Conservation (phyloP, 2,888 invertebrate species). For the Amphipyra tragopoginis region DNA sequence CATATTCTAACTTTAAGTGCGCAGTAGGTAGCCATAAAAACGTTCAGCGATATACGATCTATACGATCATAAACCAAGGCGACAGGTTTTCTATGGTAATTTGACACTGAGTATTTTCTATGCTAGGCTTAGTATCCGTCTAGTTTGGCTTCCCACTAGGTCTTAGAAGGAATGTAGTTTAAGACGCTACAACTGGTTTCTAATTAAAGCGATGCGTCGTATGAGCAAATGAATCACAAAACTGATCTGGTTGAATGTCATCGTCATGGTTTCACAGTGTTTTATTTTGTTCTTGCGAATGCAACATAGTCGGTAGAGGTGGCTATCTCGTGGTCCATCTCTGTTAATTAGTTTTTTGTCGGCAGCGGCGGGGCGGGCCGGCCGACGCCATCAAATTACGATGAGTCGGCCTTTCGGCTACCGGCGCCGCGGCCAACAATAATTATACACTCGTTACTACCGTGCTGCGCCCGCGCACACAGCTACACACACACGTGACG, state of each 20-base stretch:
- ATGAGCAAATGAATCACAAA: slow-evolving; percentile 59
- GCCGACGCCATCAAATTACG: slow-evolving; percentile 90
- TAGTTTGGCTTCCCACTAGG: slow-evolving; percentile 51
- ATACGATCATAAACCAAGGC: slow-evolving; percentile 54
- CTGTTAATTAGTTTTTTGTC: slow-evolving; percentile 90
- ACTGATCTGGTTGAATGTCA: slow-evolving; percentile 69
- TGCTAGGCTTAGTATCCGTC: slow-evolving; percentile 44
- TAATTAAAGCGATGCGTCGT: slow-evolving; percentile 46
- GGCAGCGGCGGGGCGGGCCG: slow-evolving; percentile 81
- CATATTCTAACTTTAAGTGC: slow-evolving; percentile 39
- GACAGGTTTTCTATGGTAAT: slow-evolving; percentile 58
- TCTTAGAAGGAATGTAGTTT: slow-evolving; percentile 46
- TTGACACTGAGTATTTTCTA: slow-evolving; percentile 56
- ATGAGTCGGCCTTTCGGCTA: slow-evolving; percentile 89
- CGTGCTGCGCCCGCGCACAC: slow-evolving; percentile 79
- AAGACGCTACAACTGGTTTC: slow-evolving; percentile 31
- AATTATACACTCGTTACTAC: slow-evolving; percentile 90
- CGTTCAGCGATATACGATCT: slow-evolving; percentile 53
- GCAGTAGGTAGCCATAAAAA: slow-evolving; percentile 53
- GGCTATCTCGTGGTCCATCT: slow-evolving; percentile 78
- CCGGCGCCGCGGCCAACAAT: slow-evolving; percentile 83
- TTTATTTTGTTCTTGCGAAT: slow-evolving; percentile 79
- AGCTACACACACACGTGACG: slow-evolving; percentile 69
- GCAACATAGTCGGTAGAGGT: slow-evolving; percentile 72
- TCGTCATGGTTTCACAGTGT: slow-evolving; percentile 64